Conservation (phyloP, 2,888 invertebrate species). For the Erebia epiphron region DNA sequence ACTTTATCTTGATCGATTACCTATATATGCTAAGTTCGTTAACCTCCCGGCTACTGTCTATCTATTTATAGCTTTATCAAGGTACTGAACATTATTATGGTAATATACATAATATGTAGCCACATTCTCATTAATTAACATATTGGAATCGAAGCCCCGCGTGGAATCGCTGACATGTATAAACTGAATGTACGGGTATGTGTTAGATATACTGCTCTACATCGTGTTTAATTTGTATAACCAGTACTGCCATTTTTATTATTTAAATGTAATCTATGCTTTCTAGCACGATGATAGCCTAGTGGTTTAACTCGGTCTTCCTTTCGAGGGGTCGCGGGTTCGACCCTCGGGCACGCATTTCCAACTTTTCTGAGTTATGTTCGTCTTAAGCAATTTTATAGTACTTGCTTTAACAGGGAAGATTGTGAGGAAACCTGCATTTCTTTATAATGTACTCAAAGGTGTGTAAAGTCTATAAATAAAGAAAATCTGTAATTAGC, state of each 20-base stretch:
- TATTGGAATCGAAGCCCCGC: constrained; percentile 9
- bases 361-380: no score
- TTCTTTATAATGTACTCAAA: no score
- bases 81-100: neutral
- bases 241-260: neutral
- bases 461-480: no score
- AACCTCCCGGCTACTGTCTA: neutral
- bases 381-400: no score
- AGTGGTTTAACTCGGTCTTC: no score
- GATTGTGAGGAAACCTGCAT: no score
- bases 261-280: neutral
- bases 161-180: constrained; percentile 1
- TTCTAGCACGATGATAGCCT: neutral
- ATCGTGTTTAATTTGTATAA: neutral
- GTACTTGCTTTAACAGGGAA: no score
- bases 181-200: neutral
- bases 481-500: no score
- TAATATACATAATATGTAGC: neutral
- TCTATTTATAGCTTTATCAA: neutral
- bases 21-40: neutral
- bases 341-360: no score
- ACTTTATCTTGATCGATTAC: neutral
- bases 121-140: constrained; percentile 12
- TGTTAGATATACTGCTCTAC: neutral
- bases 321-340: no score